Base-by-base conservation (phyloP, 2,797 vertebrate genomes). In the Saxicola maurus region DNA sequence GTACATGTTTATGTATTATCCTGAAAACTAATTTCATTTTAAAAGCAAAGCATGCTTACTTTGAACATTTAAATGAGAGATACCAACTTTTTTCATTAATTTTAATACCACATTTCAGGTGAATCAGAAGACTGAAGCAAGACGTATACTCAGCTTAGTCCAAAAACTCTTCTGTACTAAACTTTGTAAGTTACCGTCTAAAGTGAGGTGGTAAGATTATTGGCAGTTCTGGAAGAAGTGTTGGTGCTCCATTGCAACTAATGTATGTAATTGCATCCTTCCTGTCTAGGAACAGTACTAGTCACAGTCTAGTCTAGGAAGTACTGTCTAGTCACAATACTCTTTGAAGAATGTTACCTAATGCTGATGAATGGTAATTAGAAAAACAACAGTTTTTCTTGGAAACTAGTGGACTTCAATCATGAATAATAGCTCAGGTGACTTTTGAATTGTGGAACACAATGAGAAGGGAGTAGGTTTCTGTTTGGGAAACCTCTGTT, bases 121-220 rank as follows among this genome's bases (percentile, higher is more conserved):
- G 77, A 97, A 98, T 95, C 98, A 98, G 97, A 98, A 96, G 97
- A 96, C 91, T 27, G 98, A 99, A 98, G 97, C 98, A 49, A 97
- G 98, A 76, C 85, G 97, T 81, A 97, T 98, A 93, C 98, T 99
- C 76, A 96, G 96, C 96, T 91, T 96, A 93, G 97, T 99, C 91
- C 98, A 98, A 92, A 98, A 96, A 93, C 96, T 98, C 95, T 98
- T 99, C 97, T 97, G 94, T 96, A 97, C 96, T 95, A 97, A 97
- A 94, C 97, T 99, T 93, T 96, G 99, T 99, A 98, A 99, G 99
- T 99, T 91, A 77, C 37, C 13, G 1, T 35, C 60, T 85, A 18
- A 61, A 88, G 56, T 74, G 43, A 56, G 49, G 60, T 88, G 48
- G n/a, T 84, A 86, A 90, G 45, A 78, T 40, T 72, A 30, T 45